A percentile compares a stretch with the other conserved stretches of the same genome.
phyloP scores from a whole-genome alignment of 2,797 vertebrate genomes.

The Lepilemur ruficaudatus region DNA sequence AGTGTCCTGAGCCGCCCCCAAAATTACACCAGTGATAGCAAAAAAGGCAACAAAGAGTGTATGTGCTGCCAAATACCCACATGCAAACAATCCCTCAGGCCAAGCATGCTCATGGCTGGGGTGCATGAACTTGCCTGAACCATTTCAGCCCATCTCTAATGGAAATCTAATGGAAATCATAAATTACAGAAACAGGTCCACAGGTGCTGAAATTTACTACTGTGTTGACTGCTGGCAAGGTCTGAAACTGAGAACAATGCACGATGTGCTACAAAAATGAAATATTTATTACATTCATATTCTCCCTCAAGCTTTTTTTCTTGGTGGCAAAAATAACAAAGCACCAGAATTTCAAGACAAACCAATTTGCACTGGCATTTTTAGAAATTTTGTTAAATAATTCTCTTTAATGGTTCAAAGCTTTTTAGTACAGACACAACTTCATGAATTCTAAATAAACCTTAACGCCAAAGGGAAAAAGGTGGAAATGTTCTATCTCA shows the following conservation, averaged over 20 bases:
- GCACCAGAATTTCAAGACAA: slow-evolving; percentile 67
- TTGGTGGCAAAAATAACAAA: slow-evolving; percentile 83
- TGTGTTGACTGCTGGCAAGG: slow-evolving; percentile 83
- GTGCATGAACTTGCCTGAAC: slow-evolving; percentile 80
- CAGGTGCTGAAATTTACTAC: slow-evolving; percentile 87
- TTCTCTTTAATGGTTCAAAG: slow-evolving; percentile 69
- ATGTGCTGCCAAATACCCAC: slow-evolving; percentile 8
- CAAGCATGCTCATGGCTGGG: slow-evolving; percentile 63
- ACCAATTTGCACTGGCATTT: slow-evolving; percentile 60
- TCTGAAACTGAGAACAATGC: slow-evolving; percentile 82
- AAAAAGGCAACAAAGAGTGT: not conserved
- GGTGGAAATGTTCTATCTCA: slow-evolving; percentile 43
- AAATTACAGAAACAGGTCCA: slow-evolving; percentile 85
- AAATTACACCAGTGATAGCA: not conserved
- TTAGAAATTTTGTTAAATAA: slow-evolving; percentile 76
- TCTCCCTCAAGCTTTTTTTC: slow-evolving; percentile 79
- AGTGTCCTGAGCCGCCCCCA: not conserved
- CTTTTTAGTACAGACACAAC: slow-evolving; percentile 54
- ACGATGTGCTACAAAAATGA: slow-evolving; percentile 83
- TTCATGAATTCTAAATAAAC: slow-evolving; percentile 75
- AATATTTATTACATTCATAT: slow-evolving; percentile 87
- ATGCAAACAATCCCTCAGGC: slow-evolving; percentile 47
- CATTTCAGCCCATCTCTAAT: slow-evolving; percentile 82
- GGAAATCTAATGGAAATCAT: slow-evolving; percentile 88
- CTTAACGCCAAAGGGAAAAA: slow-evolving; percentile 67